Evolutionary conservation across 2,888 invertebrate genomes (phyloP), one percentile per base, ranked within the genome.

Genomic region (Eupithecia insigniata): DNA sequence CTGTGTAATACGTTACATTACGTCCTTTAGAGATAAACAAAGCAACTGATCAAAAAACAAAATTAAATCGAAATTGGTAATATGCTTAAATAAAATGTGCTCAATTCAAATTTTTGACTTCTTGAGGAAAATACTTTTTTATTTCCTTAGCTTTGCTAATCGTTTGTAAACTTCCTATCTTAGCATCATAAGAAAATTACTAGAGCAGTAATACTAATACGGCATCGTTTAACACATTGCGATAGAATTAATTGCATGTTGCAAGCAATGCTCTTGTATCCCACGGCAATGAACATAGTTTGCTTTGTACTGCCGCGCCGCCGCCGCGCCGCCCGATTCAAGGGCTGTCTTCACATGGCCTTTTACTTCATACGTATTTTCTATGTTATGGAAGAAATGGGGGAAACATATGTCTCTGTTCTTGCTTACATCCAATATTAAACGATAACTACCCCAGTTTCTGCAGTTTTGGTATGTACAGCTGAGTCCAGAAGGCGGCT

Each of bases 301-400:
- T 55, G 75, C 69, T 76, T 79, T 77, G 78, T 74, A 72, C 67
- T 71, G 69, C 65, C 68, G 70, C 62, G 65, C 69, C 67, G 70
- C 60, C 66, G 32, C 32, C 32, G 32, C 36, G 32, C 36, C 36
- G 36, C 36, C 36, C 36, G 70, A 67, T 71, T 77, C 75, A 77
- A 77, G 75, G 77, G 76, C 73, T 67, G 72, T 64, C 58, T 66
- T 70, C 66, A 73, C 70, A 72, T 75, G 74, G 71, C 76, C 77
- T 79, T 76, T 74, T 77, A 73, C 70, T 64, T 12, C 22, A 51
- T 51, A 75, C 58, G 51, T 71, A 67, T 74, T 71, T 70, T 68
- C 66, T 34, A 39, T 18, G 60, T 51, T 46, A 70, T 67, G 69
- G n/a, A 4, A 66, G 58, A 7, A 8, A 51, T 51, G 16, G n/a